Base-by-base conservation (phyloP, 2,888 invertebrate species). In the Mycogona germanica region DNA sequence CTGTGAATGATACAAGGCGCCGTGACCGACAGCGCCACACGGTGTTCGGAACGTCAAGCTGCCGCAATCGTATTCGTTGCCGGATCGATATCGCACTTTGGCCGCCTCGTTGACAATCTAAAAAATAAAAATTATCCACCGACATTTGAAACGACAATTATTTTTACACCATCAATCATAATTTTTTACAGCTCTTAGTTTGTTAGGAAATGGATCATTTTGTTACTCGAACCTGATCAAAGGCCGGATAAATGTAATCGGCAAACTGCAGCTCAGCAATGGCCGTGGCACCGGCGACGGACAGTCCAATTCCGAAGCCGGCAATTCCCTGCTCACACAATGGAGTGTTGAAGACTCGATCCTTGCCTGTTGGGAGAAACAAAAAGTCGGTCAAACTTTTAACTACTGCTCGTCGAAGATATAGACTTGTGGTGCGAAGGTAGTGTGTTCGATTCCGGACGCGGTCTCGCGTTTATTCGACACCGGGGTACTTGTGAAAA, bases 221-320 rank as follows among this genome's bases (percentile, higher is more conserved):
- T n/a, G n/a, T n/a, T n/a, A n/a, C n/a, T 29, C 29, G 7, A 62
- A 89, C 87, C 78, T 97, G 97, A 75, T 98, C 98, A 71, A 97
- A 97, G 1, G 97, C 97, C 2, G 98, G 98, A 68, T 87, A 95
- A 61, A 98, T 98, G 67, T 98, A 98, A 73, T 98, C 98, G 1
- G 95, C 96, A 72, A 98, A 98, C 72, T 98, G 98, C 67, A 98
- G 95, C 75, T 98, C 98, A 0, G 96, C 97, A 51, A 98, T 88
- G 1, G 96, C 92, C 0, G 93, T 97, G 0, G 87, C 78, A 0
- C 97, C 97, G 0, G 84, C 81, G 5, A 80, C 84, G 0, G 97
- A 93, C 12, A 87, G 75, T 0, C 96, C 96, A 51, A 98, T 95
- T 0, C 87, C 98, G 70, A 99, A 97, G 0, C 96, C 97, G 0